A percentile compares a stretch with the other conserved stretches of the same genome.
phyloP scores from a whole-genome alignment of 2,113 vertebrate species.

The Bambusicola thoracicus region DNA sequence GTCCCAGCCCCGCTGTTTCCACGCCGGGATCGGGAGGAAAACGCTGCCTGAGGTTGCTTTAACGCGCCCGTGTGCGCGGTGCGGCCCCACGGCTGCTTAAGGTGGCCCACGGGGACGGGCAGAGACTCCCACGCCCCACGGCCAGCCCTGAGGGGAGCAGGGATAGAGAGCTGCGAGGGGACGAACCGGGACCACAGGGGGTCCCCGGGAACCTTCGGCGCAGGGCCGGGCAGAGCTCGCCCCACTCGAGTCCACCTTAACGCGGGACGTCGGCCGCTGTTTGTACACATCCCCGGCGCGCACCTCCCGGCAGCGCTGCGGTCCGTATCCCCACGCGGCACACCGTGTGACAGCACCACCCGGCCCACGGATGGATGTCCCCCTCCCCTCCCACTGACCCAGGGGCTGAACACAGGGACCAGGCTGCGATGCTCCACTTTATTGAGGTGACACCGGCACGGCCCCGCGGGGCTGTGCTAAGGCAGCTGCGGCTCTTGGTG shows the following conservation, averaged over 20 bases:
- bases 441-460: neutral
- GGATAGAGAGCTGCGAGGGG: no score
- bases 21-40: no score
- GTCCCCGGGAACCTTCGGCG: accelerated
- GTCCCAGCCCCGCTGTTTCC: no score
- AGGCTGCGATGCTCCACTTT: neutral
- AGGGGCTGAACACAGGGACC: neutral
- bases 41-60: conserved; percentile 16
- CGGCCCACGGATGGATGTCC: neutral
- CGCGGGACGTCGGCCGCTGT: conserved; percentile 40
- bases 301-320: neutral
- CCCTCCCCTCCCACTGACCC: no score
- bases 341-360: no score
- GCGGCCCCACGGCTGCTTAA: conserved; percentile 69
- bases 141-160: no score
- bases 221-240: neutral
- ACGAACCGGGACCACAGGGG: accelerated
- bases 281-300: conserved; percentile 66
- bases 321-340: no score
- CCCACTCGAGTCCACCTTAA: conserved; percentile 77
- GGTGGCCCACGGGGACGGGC: conserved; percentile 49
- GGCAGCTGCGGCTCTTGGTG: conserved; percentile 25
- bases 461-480: conserved; percentile 1
- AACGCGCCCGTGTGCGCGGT: conserved; percentile 62
- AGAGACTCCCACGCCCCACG: neutral